Conservation (phyloP, 2,797 vertebrate genomes). For the Masticophis lateralis region DNA sequence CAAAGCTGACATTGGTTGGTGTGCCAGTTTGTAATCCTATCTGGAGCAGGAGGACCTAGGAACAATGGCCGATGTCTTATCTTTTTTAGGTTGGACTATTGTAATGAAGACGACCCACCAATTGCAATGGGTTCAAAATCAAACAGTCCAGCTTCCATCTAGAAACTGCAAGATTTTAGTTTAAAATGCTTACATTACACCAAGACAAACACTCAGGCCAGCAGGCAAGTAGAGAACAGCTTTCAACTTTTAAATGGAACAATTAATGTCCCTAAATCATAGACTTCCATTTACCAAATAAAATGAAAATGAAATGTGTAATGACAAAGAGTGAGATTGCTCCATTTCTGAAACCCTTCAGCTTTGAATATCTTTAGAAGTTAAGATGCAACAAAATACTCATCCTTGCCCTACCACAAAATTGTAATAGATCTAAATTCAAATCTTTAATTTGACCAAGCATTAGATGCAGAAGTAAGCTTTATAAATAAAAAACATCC, state of each 20-base stretch:
- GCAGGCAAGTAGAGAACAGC: not conserved
- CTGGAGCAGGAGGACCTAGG: not conserved
- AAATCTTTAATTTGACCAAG: not conserved
- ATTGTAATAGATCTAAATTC: not conserved
- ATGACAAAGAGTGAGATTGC: not conserved
- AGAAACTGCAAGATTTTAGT: not conserved
- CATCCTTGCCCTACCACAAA: not conserved
- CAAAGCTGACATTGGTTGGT: not conserved
- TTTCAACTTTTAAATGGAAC: not conserved
- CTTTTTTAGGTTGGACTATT: not conserved
- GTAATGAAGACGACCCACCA: not conserved
- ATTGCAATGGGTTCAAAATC: not conserved
- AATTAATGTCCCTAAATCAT: not conserved
- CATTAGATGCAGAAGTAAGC: slow-evolving; percentile 10
- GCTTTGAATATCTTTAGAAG: not conserved
- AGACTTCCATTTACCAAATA: not conserved
- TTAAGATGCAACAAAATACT: not conserved
- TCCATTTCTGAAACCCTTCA: not conserved
- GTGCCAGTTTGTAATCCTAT: not conserved
- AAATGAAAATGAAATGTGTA: not conserved
- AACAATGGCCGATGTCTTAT: not conserved
- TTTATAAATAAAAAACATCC: slow-evolving; percentile 30
- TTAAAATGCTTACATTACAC: not conserved
- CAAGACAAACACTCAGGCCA: not conserved
- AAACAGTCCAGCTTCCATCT: not conserved